These are phyloP conservation scores for Strongylocentrotus purpuratus DNA, from an alignment of 35 echinoderm and acorn worm genomes.

Conservation along the genomic window DNA sequence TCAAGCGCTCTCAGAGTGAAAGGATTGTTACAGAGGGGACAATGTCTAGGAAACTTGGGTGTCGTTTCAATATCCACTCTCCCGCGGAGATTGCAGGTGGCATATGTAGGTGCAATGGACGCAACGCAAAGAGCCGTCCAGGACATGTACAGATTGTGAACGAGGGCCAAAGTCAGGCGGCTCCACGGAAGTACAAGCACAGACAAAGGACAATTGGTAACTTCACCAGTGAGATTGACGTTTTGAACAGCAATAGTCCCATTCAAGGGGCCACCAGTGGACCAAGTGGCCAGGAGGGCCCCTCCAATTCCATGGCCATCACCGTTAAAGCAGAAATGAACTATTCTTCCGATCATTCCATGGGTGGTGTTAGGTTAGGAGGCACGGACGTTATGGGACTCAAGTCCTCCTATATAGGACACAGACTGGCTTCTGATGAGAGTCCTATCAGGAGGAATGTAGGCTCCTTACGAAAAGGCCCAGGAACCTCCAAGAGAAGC, in stretches of 20 bases:
- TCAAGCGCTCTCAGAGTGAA: constrained; percentile 47
- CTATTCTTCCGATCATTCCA: constrained; percentile 49
- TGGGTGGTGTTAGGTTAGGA: constrained; percentile 18
- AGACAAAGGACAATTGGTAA: constrained; percentile 43
- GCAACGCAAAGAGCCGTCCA: constrained; percentile 22
- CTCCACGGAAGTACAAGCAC: constrained; percentile 14
- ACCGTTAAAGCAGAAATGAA: constrained; percentile 6
- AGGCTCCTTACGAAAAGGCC: background rate
- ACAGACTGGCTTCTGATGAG: constrained; percentile 20
- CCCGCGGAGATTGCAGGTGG: constrained; percentile 32
- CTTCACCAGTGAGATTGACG: constrained; percentile 82
- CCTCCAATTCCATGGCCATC: background rate
- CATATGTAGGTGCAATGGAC: constrained; percentile 31
- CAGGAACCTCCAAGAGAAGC: constrained; percentile 4
- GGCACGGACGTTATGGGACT: constrained; percentile 35
- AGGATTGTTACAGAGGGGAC: constrained; percentile 2
- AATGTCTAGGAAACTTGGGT: constrained; percentile 16
- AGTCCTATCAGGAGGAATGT: constrained; percentile 8
- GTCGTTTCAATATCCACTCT: constrained; percentile 43
- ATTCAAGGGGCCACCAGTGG: constrained; percentile 17
- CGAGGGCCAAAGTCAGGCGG: background rate
- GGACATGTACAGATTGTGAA: constrained; percentile 51
- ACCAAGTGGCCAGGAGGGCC: background rate
- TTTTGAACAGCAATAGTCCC: constrained; percentile 86
- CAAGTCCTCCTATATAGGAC: constrained; percentile 44